Base-by-base conservation (phyloP, 2,888 invertebrate species). In the Nyleta sp. region DNA sequence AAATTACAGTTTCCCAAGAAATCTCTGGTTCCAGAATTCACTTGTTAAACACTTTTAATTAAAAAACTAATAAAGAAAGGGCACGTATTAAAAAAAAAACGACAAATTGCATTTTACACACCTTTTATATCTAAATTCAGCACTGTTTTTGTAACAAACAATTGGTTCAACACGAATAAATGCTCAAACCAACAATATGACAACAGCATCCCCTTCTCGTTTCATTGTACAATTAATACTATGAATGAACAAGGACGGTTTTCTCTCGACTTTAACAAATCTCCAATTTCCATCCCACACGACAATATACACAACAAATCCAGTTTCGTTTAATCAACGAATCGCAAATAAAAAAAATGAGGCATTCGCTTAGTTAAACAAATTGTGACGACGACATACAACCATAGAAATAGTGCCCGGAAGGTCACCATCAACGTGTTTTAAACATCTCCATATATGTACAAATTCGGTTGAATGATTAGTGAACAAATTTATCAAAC, bases 241-340 rank as follows among this genome's bases (percentile, higher is more conserved):
- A 71, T 38, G 13, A 52, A 50, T 55, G n/a, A 44, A 55, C 17
- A 52, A 70, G 70, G 70, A 70, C 70, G 59, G 70, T 28, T 48
- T 31, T 42, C 44, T 18, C 22, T 13, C 10, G 15, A 48, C 22
- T 24, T 46, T n/a, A 53, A 48, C 13, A 44, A 67, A 35, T 31
- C 17, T 22, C 20, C 55, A 46, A 55, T 55, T 52, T 18, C 22
- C 28, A 40, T 52, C 18, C 18, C 18, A 48, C 13, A 28, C 22
- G 17, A 42, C 10, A 17, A 2, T 31, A 5, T 33, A 7, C 10
- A 11, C 10, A 17, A 59, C n/a, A 59, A 28, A 18, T 31, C 13
- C 38, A 17, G n/a, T 24, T n/a, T 33, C 15, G 0, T 33, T 11
- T 11, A 33, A 33, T 6, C 33, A 22, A n/a, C 38, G 35, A 42